A percentile compares a stretch with the other conserved stretches of the same genome.
Conservation (phyloP, 2,888 invertebrate species). For the Steinernema scapterisci region DNA sequence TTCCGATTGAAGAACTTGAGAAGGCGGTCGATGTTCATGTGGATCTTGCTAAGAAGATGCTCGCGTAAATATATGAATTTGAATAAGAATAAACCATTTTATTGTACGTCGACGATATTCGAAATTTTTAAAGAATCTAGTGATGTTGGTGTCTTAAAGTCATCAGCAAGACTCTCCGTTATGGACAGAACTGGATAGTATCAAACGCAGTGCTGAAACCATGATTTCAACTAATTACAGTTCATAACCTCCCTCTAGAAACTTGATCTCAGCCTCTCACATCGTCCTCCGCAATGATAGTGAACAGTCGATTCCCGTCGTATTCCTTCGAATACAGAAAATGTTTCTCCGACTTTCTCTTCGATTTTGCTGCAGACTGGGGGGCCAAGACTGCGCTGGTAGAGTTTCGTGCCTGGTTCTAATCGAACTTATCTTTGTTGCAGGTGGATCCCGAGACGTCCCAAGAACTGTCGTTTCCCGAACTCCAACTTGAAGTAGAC, state of each 20-base stretch:
- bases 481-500: not conserved
- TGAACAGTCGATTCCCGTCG: not conserved
- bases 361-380: not conserved
- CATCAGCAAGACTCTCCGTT: too few species aligned
- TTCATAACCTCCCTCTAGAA: too few species aligned
- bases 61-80: not conserved
- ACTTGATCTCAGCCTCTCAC: too few species aligned
- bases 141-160: too few species aligned
- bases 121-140: too few species aligned
- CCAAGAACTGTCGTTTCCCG: not conserved
- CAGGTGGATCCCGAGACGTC: not conserved
- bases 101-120: not conserved
- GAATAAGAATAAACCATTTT: not conserved
- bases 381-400: not conserved
- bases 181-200: too few species aligned
- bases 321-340: not conserved
- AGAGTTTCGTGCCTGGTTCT: too few species aligned
- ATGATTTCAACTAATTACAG: too few species aligned
- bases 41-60: conserved; percentile 34
- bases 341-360: not conserved
- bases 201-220: too few species aligned
- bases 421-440: not conserved
- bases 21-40: conserved; percentile 44
- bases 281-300: not conserved
- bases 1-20: conserved; percentile 49